A percentile compares a stretch with the other conserved stretches of the same genome.
phyloP scores from a whole-genome alignment of 1,140 invertebrate species.

The Aphelenchoides fujianensis region DNA sequence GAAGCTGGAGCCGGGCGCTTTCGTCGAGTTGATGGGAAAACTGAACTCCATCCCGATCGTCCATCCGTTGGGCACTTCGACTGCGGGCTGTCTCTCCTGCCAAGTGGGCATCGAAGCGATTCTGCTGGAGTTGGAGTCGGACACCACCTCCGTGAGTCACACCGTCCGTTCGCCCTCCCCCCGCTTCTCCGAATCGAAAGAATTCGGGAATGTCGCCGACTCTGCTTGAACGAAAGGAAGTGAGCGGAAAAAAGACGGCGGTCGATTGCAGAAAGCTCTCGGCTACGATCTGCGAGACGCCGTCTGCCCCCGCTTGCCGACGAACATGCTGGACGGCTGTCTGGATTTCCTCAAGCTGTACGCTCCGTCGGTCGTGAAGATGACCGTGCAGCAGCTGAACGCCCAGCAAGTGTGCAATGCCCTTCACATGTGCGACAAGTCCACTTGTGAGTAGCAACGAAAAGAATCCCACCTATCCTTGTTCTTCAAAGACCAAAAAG shows the following conservation, averaged over 20 bases:
- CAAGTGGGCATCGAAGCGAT: background rate
- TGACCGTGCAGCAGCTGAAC: conserved; percentile 35
- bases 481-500: background rate
- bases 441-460: conserved; percentile 21
- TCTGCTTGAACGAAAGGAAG: conserved; percentile 6
- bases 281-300: conserved; percentile 28
- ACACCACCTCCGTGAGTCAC: conserved; percentile 2
- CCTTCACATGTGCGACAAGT: conserved; percentile 22
- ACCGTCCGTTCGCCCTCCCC: background rate
- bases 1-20: conserved; percentile 7
- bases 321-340: conserved; percentile 23
- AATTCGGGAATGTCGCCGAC: background rate
- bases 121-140: background rate
- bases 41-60: background rate
- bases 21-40: conserved; percentile 9
- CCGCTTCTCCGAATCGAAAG: background rate
- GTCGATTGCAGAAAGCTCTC: conserved; percentile 27
- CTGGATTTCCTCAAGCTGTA: conserved; percentile 34
- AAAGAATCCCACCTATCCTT: too few relatives aligned
- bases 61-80: background rate
- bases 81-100: conserved; percentile 4
- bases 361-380: conserved; percentile 30
- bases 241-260: conserved; percentile 4
- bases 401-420: conserved; percentile 15
- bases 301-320: conserved; percentile 24